Evolutionary conservation across 2,113 vertebrate genomes (phyloP), one percentile per base, ranked within the genome.

Genomic region (Xyliphius kryptos): DNA sequence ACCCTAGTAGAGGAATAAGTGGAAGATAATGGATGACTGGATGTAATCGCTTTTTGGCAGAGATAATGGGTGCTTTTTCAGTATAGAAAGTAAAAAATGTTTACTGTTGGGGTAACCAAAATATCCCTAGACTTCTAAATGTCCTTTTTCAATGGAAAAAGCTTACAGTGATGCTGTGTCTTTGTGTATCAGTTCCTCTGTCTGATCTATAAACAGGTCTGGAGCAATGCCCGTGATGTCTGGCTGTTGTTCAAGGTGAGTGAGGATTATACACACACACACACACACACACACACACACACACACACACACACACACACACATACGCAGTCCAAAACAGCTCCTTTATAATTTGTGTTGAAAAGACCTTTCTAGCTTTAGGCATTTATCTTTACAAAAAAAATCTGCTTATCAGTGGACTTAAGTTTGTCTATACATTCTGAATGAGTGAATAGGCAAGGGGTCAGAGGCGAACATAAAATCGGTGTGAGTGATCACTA

Each of bases 231-330:
- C 50, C 9, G 2, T 63, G 41, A 55, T 36, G 40, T 63, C 50
- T 58, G 63, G 37, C 36, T n/a, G 36, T 26, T 43, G 12, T 37
- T 67, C 21, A 59, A 53, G 48, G 52, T 65, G 52, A 65, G 26
- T 14, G 43, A 65, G 54, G 43, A 48, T 56, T 37, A 38, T 14
- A 11, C 40, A 41, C 40, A 41, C 40, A 41, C 5, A 36, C 57
- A 48, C 57, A 59, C 43, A 57, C 20, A 11, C 40, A 57, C 8
- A 58, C 56, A 58, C 56, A 58, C 38, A 44, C 54, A 36, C 12
- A 32, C 51, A 53, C 51, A 50, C 50, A 52, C 21, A 52, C 50
- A 52, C 50, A 53, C 8, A 12, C 10, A 19, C 53, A 56, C 36
- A 43, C 55, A 57, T 38, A 19, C 38, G n/a, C n/a, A 13, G 12